Percentiles rank a stretch among this genome's conserved stretches.
Conservation (phyloP, 2,113 vertebrate species). For the Aegithalos caudatus region DNA sequence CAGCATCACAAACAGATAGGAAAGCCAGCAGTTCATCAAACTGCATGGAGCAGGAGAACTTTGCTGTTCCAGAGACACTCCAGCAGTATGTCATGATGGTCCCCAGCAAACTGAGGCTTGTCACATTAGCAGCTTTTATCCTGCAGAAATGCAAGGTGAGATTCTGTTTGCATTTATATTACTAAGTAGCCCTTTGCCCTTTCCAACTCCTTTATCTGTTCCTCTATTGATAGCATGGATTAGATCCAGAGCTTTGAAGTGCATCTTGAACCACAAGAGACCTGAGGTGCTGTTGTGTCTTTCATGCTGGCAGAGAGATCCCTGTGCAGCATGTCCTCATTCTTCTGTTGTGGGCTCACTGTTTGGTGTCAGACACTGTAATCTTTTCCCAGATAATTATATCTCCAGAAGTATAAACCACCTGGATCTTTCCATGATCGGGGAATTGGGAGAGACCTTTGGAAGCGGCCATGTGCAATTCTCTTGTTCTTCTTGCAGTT, state of each 20-base stretch:
- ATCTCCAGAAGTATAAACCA: not conserved
- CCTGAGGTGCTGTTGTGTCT: not conserved
- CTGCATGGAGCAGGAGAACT: slow-evolving; percentile 66
- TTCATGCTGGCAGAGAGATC: not conserved
- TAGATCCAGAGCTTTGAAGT: slow-evolving; percentile 7
- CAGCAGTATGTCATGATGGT: slow-evolving; percentile 85
- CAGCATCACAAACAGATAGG: fast-evolving
- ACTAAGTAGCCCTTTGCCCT: not conserved
- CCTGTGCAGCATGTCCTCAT: not conserved
- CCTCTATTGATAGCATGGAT: not conserved
- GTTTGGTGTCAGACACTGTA: not conserved
- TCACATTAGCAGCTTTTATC: slow-evolving; percentile 89
- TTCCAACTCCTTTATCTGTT: not conserved
- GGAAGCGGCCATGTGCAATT: not conserved
- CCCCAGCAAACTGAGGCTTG: slow-evolving; percentile 91
- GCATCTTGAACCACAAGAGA: not conserved
- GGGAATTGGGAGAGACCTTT: not conserved
- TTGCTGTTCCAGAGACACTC: slow-evolving; percentile 83
- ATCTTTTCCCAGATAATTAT: not conserved
- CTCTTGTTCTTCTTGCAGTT: slow-evolving; percentile 70
- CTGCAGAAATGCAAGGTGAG: slow-evolving; percentile 88
- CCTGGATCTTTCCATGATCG: not conserved
- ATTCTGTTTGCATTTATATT: not conserved
- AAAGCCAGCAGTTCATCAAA: not conserved
- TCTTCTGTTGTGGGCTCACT: not conserved